phyloP scores from a whole-genome alignment of 2,797 vertebrate species.

The Sciurus carolinensis region DNA sequence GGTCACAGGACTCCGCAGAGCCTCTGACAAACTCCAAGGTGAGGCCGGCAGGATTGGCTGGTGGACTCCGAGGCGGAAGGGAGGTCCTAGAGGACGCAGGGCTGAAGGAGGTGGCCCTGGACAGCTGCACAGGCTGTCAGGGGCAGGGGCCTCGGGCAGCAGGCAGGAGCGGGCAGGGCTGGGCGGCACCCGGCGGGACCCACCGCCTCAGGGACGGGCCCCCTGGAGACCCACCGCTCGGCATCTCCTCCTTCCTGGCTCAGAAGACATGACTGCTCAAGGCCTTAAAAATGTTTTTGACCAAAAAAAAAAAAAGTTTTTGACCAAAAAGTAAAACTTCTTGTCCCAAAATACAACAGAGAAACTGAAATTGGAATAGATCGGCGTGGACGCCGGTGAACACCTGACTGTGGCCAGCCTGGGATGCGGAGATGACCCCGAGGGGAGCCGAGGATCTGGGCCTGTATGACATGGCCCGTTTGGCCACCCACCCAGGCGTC shows the following conservation, averaged over 20 bases:
- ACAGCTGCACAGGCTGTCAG: not conserved
- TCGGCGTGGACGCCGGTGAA: not conserved
- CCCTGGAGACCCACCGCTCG: not conserved
- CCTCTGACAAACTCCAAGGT: not conserved
- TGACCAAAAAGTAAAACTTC: not conserved
- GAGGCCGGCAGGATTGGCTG: not conserved
- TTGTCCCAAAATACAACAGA: not conserved
- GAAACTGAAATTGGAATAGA: not conserved
- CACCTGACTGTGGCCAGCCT: not conserved
- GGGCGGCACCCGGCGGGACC: not conserved
- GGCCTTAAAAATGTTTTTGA: not conserved
- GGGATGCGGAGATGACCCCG: not conserved
- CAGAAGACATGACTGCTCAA: not conserved
- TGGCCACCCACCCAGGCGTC: not conserved
- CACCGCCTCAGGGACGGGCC: not conserved
- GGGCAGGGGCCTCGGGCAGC: no score
- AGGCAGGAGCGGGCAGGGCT: not conserved
- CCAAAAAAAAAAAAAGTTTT: not conserved
- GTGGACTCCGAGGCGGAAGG: not conserved
- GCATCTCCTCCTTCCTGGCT: not conserved
- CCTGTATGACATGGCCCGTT: not conserved
- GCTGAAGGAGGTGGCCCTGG: no score
- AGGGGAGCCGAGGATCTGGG: not conserved
- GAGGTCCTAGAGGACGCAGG: fast-evolving
- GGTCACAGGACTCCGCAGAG: not conserved